Conservation (phyloP, 2,797 vertebrate species). For the Typhlichthys subterraneus region DNA sequence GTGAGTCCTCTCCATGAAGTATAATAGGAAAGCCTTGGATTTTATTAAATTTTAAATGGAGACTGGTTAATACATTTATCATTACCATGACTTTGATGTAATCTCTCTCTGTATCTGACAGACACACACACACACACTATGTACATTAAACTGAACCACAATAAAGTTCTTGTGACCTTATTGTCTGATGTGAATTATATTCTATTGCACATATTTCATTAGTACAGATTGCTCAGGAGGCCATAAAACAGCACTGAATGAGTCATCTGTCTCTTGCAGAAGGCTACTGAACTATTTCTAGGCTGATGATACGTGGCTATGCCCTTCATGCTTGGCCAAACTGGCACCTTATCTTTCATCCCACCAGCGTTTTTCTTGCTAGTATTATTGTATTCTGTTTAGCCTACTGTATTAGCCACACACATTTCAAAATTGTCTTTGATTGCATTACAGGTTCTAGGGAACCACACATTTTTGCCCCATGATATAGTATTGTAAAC, state of each 20-base stretch:
- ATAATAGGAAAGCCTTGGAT: slow-evolving; percentile 36
- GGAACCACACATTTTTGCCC: no score
- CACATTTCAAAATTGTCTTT: background rate
- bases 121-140: slow-evolving; percentile 2
- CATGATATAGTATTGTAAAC: no score
- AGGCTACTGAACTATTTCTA: slow-evolving; percentile 45
- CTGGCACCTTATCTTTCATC: slow-evolving; percentile 18
- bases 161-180: slow-evolving; percentile 70
- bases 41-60: slow-evolving; percentile 36
- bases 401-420: no score
- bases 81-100: slow-evolving; percentile 67
- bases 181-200: slow-evolving; percentile 59
- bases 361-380: background rate
- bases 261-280: slow-evolving; percentile 60
- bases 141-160: slow-evolving; percentile 35
- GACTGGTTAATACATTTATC: slow-evolving; percentile 9
- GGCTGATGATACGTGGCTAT: slow-evolving; percentile 38
- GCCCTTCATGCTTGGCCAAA: slow-evolving; percentile 68
- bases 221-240: slow-evolving; percentile 55
- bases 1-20: slow-evolving; percentile 1
- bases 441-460: background rate
- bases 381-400: background rate
- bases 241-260: slow-evolving; percentile 59
- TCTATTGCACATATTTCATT: slow-evolving; percentile 62
- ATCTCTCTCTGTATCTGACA: slow-evolving; percentile 17